phyloP scores from a whole-genome alignment of 2,113 vertebrate species.

The Eurystomus gularis region DNA sequence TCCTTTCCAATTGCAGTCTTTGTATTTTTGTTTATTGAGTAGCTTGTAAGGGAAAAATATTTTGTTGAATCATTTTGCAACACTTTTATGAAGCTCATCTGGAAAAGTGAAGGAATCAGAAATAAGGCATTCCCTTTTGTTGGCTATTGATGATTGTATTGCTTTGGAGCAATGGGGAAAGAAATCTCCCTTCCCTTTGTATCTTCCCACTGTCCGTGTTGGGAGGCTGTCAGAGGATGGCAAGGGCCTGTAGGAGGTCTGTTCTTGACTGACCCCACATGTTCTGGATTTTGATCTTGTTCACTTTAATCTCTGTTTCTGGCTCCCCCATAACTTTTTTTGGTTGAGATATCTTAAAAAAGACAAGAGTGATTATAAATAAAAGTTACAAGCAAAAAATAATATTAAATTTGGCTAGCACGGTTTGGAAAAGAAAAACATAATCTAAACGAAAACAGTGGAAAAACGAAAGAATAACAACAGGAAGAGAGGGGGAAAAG shows the following conservation, averaged over 20 bases:
- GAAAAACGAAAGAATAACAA: neutral
- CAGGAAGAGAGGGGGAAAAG: neutral
- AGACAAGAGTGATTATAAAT: neutral
- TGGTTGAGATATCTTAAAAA: neutral
- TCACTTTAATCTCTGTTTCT: neutral
- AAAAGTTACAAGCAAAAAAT: neutral
- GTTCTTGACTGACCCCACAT: neutral
- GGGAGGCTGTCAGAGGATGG: neutral
- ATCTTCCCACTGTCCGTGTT: neutral
- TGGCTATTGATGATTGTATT: fast-evolving
- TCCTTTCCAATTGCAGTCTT: neutral
- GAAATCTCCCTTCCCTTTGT: neutral
- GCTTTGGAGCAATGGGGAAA: neutral
- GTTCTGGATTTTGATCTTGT: neutral
- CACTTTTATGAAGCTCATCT: neutral
- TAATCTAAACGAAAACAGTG: neutral
- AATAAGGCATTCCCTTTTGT: neutral
- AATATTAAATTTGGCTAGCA: neutral
- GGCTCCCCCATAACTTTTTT: neutral
- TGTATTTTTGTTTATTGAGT: neutral
- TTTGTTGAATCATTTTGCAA: neutral
- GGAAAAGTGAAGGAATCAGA: neutral
- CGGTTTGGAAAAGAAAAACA: neutral
- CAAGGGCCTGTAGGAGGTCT: neutral
- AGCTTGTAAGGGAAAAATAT: neutral